These are phyloP conservation scores for Rallus limicola DNA, from an alignment of 2,113 vertebrate genomes.

Conservation along the genomic window DNA sequence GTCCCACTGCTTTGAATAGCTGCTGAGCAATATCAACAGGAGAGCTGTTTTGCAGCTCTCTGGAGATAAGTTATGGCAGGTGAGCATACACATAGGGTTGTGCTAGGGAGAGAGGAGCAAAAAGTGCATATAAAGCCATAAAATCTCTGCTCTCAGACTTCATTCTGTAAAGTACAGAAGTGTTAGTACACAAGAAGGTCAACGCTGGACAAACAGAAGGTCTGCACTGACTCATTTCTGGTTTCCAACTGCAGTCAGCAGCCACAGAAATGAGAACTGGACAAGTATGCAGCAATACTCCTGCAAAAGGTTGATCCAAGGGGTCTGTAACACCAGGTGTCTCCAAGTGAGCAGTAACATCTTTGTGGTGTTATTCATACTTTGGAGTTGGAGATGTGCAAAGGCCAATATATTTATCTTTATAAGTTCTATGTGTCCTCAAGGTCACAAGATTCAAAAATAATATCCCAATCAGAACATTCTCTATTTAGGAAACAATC, in stretches of 20 bases:
- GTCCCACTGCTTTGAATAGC: not conserved
- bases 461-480: not conserved
- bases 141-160: not conserved
- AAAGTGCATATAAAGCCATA: not conserved
- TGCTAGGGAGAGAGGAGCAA: not conserved
- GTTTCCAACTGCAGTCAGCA: not conserved
- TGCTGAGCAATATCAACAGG: not conserved
- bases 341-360: not conserved
- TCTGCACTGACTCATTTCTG: fast-evolving
- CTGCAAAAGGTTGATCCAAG: not conserved
- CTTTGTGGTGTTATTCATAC: not conserved
- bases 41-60: not conserved
- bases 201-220: not conserved
- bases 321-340: not conserved
- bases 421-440: not conserved
- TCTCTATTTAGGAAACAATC: not conserved
- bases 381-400: not conserved
- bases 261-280: not conserved
- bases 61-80: too few relatives aligned
- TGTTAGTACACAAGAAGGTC: not conserved
- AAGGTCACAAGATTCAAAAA: not conserved
- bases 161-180: not conserved
- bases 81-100: not conserved
- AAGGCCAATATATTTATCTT: not conserved
- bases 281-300: fast-evolving